Evolutionary conservation across 2,113 vertebrate species (phyloP).

Genomic region (Rhegmatorhina hoffmannsi): DNA sequence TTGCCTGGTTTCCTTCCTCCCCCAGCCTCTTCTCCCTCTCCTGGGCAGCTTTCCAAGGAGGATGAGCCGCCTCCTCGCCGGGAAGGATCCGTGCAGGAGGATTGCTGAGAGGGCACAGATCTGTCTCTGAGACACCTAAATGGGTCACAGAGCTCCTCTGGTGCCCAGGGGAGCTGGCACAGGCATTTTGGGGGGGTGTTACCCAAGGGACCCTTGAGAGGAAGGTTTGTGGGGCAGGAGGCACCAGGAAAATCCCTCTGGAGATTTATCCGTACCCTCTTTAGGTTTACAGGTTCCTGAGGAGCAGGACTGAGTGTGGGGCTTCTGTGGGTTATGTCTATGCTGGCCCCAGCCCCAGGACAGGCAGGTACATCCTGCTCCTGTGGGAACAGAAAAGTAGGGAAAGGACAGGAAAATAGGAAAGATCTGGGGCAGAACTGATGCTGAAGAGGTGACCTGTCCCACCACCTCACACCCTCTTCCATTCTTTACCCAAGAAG

Average conservation of each 20-base stretch:
- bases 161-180: background rate
- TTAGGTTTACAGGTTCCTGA: background rate
- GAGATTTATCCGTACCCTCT: background rate
- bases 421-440: background rate
- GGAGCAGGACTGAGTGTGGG: background rate
- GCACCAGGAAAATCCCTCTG: background rate
- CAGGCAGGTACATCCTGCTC: background rate
- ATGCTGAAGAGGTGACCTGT: background rate
- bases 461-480: background rate
- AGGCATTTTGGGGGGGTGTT: background rate
- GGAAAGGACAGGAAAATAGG: background rate
- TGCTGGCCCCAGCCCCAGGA: background rate
- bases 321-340: background rate
- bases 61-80: background rate
- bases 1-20: background rate
- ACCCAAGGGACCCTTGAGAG: background rate
- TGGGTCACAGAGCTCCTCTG: accelerated
- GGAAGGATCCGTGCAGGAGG: background rate
- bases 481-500: background rate
- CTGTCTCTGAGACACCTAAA: background rate
- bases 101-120: background rate
- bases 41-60: background rate
- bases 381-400: background rate
- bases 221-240: background rate
- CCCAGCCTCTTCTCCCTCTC: background rate